Evolutionary conservation across 2,888 invertebrate genomes (phyloP), one percentile per base, ranked within the genome.

Genomic region (Pollenia labialis): DNA sequence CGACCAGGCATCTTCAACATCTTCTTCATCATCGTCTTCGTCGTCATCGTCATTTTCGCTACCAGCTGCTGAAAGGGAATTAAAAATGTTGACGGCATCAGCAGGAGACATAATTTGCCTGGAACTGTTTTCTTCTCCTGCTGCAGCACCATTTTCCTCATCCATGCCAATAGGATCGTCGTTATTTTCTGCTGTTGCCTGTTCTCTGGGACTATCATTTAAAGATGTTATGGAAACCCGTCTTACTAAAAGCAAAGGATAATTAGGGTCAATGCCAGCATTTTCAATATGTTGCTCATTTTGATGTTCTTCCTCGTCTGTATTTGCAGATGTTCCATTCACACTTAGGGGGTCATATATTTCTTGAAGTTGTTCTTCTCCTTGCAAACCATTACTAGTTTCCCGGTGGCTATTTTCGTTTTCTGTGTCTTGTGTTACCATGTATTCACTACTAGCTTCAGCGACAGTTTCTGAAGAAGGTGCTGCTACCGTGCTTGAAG

Each of bases 221-320:
- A 62, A 6, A 0, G 77, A n/a, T 8, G 81, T 84, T 44, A 87
- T 16, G 7, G 81, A 81, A 18, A 87, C 87, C 10, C 87, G 84
- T 11, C 50, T 46, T 1, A 87, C 84, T 64, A 87, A 77, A 1
- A 87, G 77, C 56, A 84, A 77, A 6, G 87, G 87, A 18, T 87
- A 87, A 68, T 77, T 84, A 1, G 87, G 87, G 74, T 87, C 87
- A 46, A 87, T 87, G 2, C 84, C 87, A 44, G 87, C 87, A 64
- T 87, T 81, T 84, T 87, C 87, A 56, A 87, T 87, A 56, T 87
- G 87, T 44, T 84, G 87, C 32, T 84, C 87, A 68, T 87, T 80
- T 76, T 87, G 81, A 56, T 79, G 77, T 11, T 83, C 86, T 14
- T 77, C 83, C 7, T 79, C 72, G 10, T 75, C 64, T 16, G 50